Conservation (phyloP, 2,888 invertebrate species). For the Callinectes sapidus region DNA sequence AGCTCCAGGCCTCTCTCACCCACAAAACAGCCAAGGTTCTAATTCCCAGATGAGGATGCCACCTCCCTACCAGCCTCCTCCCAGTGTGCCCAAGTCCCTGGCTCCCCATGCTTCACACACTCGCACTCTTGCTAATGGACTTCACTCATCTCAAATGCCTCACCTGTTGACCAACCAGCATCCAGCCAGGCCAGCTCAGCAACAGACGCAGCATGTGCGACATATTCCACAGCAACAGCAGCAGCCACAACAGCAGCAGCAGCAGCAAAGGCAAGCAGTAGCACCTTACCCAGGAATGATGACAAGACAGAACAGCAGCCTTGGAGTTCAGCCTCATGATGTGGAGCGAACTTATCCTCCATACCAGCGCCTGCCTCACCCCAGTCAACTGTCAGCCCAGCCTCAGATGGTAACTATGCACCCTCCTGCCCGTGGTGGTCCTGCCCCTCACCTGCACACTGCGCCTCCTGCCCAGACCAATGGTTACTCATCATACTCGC, state of each 20-base stretch:
- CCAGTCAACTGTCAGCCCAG: slow-evolving; percentile 48
- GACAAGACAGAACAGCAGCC: slow-evolving; percentile 71
- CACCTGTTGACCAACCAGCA: slow-evolving; percentile 62
- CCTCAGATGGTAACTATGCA: slow-evolving; percentile 30
- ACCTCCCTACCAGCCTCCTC: slow-evolving; percentile 72
- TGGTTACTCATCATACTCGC: slow-evolving; percentile 52
- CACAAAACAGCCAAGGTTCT: slow-evolving; percentile 44
- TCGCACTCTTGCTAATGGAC: slow-evolving; percentile 60
- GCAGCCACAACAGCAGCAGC: slow-evolving; percentile 52
- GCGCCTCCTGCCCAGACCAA: slow-evolving; percentile 34
- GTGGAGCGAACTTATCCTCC: slow-evolving; percentile 64
- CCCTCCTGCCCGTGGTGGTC: slow-evolving; percentile 46
- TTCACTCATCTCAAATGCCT: slow-evolving; percentile 68
- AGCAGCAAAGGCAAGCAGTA: slow-evolving; percentile 32
- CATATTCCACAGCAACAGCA: slow-evolving; percentile 45
- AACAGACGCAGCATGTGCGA: slow-evolving; percentile 49
- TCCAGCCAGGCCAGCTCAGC: slow-evolving; percentile 49
- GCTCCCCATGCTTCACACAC: slow-evolving; percentile 28
- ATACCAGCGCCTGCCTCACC: slow-evolving; percentile 71
- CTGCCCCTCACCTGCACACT: slow-evolving; percentile 40
- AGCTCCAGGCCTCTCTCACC: slow-evolving; percentile 13
- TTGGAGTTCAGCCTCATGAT: slow-evolving; percentile 62
- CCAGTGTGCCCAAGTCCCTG: slow-evolving; percentile 64
- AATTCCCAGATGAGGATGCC: slow-evolving; percentile 63
- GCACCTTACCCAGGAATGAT: slow-evolving; percentile 66